phyloP scores from a whole-genome alignment of 2,888 invertebrate genomes.

The Nebria salina region DNA sequence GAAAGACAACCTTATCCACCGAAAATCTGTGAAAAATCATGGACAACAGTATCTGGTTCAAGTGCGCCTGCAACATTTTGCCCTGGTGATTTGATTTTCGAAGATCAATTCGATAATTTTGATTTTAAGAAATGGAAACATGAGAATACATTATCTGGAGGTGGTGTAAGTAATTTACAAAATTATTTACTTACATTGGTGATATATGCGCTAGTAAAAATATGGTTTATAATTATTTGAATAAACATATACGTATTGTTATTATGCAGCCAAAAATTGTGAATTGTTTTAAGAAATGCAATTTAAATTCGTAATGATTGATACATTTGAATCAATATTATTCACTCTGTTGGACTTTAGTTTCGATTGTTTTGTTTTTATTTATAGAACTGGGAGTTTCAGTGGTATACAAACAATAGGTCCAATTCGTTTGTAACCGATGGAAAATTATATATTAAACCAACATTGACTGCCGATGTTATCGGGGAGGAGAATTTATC shows the following conservation, averaged over 20 bases:
- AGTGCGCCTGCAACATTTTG: conserved; percentile 64
- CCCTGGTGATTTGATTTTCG: conserved; percentile 68
- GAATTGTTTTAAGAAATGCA: not conserved
- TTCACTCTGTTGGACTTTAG: not conserved
- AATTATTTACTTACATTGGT: not conserved
- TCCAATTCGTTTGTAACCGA: conserved; percentile 70
- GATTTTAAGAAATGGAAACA: conserved; percentile 71
- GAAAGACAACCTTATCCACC: not conserved
- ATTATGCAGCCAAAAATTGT: not conserved
- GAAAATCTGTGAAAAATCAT: not conserved
- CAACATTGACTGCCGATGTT: conserved; percentile 68
- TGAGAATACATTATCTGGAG: conserved; percentile 71
- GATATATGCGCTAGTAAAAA: too few species aligned
- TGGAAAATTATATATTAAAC: conserved; percentile 70
- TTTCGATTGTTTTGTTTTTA: conserved; percentile 19
- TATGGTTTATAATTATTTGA: too few species aligned
- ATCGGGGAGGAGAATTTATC: conserved; percentile 66
- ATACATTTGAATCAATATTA: not conserved
- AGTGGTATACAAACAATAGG: conserved; percentile 75
- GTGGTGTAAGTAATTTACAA: conserved; percentile 64
- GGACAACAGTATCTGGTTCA: conserved; percentile 66
- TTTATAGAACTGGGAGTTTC: conserved; percentile 75
- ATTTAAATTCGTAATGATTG: not conserved
- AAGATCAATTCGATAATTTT: conserved; percentile 69
- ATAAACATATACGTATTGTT: too few species aligned